Conservation (phyloP, 2,797 vertebrate genomes). For the Tachyglossus aculeatus region DNA sequence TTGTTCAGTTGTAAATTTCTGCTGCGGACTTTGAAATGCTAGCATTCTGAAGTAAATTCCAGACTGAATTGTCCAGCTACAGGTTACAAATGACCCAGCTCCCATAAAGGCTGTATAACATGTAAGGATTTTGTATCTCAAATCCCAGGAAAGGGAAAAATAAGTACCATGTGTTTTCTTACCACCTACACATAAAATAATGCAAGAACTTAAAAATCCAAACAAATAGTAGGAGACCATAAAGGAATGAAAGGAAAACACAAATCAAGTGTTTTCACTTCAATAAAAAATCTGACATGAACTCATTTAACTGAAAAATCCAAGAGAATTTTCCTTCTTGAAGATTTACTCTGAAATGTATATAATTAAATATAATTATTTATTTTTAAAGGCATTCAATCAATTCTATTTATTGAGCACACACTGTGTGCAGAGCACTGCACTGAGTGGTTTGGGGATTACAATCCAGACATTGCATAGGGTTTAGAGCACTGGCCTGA, state of each 20-base stretch:
- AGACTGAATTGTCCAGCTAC: constrained; percentile 21
- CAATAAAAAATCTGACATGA: constrained; percentile 5
- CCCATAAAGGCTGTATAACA: background rate
- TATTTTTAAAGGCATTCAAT: too few relatives aligned
- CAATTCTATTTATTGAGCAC: too few relatives aligned
- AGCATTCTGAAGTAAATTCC: constrained; percentile 13
- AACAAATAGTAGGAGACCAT: background rate
- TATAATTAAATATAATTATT: too few relatives aligned
- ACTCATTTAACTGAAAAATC: background rate
- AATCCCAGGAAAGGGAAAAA: constrained; percentile 41
- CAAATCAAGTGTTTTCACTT: too few relatives aligned
- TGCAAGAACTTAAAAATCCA: background rate
- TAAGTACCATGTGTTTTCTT: constrained; percentile 53
- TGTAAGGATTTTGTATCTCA: constrained; percentile 34
- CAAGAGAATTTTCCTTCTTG: background rate
- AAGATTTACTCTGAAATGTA: too few relatives aligned
- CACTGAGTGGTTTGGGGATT: too few relatives aligned
- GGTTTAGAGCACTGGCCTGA: too few relatives aligned
- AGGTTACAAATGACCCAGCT: constrained; percentile 23
- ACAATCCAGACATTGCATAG: too few relatives aligned
- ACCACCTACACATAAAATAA: constrained; percentile 36
- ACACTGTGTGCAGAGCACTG: too few relatives aligned
- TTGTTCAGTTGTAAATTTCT: background rate
- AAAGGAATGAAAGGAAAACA: background rate
- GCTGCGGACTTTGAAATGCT: constrained; percentile 37